Conservation (phyloP, 2,888 invertebrate species). For the Sisyra terminalis region DNA sequence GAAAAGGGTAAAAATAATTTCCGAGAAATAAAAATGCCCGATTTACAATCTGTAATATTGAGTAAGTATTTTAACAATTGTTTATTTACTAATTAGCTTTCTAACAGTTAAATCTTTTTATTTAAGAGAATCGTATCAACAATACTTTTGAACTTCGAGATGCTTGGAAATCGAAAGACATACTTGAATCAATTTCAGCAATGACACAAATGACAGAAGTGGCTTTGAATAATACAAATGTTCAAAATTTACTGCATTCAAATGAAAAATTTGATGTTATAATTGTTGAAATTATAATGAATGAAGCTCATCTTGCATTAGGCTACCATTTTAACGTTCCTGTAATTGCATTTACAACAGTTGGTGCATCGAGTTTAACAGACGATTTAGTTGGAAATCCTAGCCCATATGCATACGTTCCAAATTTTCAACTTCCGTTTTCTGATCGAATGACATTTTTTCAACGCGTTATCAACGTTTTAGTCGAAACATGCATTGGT, state of each 20-base stretch:
- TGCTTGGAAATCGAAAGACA: too few relatives aligned
- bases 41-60: background rate
- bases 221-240: background rate
- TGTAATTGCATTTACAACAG: conserved; percentile 24
- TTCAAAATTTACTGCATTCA: conserved; percentile 17
- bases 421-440: conserved; percentile 27
- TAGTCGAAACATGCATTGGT: too few relatives aligned
- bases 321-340: conserved; percentile 23
- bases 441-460: conserved; percentile 31
- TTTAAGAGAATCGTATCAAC: too few relatives aligned
- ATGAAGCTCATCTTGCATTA: conserved; percentile 28
- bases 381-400: conserved; percentile 30
- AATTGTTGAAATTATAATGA: conserved; percentile 29
- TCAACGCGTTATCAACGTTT: conserved; percentile 31
- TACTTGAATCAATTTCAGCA: too few relatives aligned
- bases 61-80: too few relatives aligned
- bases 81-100: too few relatives aligned
- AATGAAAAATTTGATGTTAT: conserved; percentile 26
- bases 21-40: conserved; percentile 1
- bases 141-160: too few relatives aligned
- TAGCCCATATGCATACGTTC: conserved; percentile 30
- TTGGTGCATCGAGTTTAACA: conserved; percentile 28
- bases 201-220: background rate
- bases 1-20: background rate
- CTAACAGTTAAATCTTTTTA: too few relatives aligned